These are phyloP conservation scores for Corythornis cristatus DNA, from an alignment of 2,113 vertebrate genomes.

Conservation along the genomic window DNA sequence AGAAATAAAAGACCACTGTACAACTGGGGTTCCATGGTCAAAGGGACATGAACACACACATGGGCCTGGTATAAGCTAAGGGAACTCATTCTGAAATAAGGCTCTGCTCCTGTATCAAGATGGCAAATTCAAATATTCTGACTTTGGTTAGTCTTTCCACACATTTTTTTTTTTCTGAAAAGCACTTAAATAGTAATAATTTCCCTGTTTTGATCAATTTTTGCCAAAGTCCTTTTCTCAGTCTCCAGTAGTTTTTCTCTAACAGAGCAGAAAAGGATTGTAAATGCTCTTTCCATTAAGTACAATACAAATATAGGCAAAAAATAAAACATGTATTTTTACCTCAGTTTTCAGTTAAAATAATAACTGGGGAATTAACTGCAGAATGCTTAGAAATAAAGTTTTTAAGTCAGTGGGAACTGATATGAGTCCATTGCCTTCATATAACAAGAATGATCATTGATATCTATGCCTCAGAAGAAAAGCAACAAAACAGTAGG, in stretches of 20 bases:
- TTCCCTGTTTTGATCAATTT: neutral
- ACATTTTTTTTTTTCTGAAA: neutral
- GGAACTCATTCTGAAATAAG: neutral
- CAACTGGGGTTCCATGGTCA: neutral
- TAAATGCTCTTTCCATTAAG: neutral
- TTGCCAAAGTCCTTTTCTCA: neutral
- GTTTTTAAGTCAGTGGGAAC: neutral
- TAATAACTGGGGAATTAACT: neutral
- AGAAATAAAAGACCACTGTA: neutral
- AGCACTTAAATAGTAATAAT: neutral
- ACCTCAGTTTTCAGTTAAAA: neutral
- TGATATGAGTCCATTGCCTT: neutral
- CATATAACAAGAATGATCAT: neutral
- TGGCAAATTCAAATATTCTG: neutral
- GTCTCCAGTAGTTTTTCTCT: neutral
- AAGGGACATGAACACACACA: no score
- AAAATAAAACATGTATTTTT: neutral
- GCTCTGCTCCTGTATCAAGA: neutral
- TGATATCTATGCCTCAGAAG: neutral
- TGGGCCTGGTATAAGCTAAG: neutral
- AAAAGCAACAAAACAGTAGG: neutral
- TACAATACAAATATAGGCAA: neutral
- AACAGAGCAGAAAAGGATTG: neutral
- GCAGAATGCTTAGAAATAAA: neutral
- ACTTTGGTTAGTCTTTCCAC: neutral